phyloP scores from a whole-genome alignment of 53 echinoderm and acorn worm genomes.

The Pentamera pediparva region DNA sequence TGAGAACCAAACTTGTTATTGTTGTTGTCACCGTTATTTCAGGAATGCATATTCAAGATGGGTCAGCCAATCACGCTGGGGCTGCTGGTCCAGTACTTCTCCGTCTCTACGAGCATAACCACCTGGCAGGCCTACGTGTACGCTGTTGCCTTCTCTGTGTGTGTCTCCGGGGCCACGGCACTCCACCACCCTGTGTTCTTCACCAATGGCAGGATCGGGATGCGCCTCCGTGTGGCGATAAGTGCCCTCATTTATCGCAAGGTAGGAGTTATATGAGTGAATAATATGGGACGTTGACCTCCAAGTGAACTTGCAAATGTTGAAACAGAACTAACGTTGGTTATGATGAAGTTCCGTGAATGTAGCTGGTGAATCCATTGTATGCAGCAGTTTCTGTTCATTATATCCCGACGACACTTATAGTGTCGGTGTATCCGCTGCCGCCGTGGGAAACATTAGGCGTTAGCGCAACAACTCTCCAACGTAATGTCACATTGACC shows the following conservation, averaged over 20 bases:
- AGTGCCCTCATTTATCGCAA: constrained; percentile 63
- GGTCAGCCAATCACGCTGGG: constrained; percentile 73
- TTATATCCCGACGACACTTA: no score
- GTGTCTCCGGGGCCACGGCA: background rate
- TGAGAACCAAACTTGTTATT: no score
- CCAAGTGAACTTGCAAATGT: background rate
- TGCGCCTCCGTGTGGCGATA: constrained; percentile 53
- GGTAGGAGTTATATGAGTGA: constrained; percentile 25
- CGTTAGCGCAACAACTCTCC: no score
- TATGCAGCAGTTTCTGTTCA: no score
- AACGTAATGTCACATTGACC: no score
- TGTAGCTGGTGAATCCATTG: no score
- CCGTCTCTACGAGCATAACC: constrained; percentile 5
- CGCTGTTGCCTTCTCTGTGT: constrained; percentile 55
- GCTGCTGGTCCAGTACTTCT: constrained; percentile 68
- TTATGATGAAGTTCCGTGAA: no score
- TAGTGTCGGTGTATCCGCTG: no score
- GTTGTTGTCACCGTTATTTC: background rate
- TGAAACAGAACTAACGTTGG: no score
- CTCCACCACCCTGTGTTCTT: constrained; percentile 69
- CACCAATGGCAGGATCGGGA: constrained; percentile 39
- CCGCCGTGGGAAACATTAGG: no score
- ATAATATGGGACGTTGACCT: background rate
- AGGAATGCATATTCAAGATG: constrained; percentile 53
- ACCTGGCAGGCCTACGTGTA: constrained; percentile 59